These are phyloP conservation scores for Alexandromys fortis DNA, from an alignment of 2,113 vertebrate species.

Conservation along the genomic window DNA sequence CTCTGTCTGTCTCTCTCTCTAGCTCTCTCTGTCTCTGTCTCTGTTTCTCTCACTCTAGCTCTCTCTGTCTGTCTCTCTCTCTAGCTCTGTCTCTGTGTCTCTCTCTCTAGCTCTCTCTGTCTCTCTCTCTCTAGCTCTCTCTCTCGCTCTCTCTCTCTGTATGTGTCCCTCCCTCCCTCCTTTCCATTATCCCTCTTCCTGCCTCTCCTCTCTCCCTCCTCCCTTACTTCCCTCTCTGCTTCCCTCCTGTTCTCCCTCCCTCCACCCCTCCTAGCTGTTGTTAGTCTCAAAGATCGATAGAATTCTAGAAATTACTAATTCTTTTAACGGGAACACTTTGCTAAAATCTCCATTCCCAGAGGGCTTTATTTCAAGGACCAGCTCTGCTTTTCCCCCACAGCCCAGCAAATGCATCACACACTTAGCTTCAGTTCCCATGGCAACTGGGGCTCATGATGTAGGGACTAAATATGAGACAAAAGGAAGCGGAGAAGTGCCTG, in stretches of 20 bases:
- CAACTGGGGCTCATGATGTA: slow-evolving; percentile 57
- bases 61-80: background rate
- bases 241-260: background rate
- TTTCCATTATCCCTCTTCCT: background rate
- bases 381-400: slow-evolving; percentile 56
- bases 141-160: background rate
- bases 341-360: background rate
- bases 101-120: background rate
- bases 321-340: background rate
- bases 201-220: background rate
- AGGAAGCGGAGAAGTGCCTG: slow-evolving; percentile 32
- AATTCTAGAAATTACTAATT: slow-evolving; percentile 25
- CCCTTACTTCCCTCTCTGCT: too few species aligned
- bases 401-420: slow-evolving; percentile 35
- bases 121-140: background rate
- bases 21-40: background rate
- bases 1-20: too few species aligned
- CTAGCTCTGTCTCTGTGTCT: background rate
- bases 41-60: too few species aligned
- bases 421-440: slow-evolving; percentile 69
- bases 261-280: background rate
- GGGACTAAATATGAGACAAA: slow-evolving; percentile 63
- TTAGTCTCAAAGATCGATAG: background rate
- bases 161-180: background rate
- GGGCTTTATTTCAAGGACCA: slow-evolving; percentile 43